Evolutionary conservation across 2,113 vertebrate genomes (phyloP).

Genomic region (Meleagris gallopavo): DNA sequence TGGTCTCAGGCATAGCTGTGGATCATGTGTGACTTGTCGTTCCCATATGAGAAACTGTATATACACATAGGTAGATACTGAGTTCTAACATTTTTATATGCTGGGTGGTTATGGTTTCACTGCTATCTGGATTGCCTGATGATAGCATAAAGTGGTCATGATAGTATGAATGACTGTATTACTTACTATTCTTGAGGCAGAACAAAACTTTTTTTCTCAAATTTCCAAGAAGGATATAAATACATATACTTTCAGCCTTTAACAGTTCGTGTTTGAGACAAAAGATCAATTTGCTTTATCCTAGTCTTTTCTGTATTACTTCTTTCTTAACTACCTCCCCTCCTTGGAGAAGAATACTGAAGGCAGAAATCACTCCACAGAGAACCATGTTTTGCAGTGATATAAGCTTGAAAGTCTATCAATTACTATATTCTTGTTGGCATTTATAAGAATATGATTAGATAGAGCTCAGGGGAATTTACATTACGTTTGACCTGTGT

Average conservation of each 20-base stretch:
- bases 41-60: not conserved
- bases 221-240: not conserved
- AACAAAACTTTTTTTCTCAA: not conserved
- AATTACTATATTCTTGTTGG: not conserved
- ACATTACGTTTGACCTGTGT: not conserved
- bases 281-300: not conserved
- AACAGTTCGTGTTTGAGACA: not conserved
- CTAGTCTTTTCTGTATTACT: not conserved
- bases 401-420: not conserved
- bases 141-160: not conserved
- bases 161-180: not conserved
- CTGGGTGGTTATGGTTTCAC: not conserved
- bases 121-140: not conserved
- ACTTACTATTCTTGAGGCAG: not conserved
- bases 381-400: not conserved
- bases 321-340: not conserved
- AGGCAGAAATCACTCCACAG: not conserved
- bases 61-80: fast-evolving
- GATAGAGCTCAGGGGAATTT: not conserved
- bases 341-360: not conserved
- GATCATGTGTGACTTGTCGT: not conserved
- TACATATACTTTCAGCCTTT: not conserved
- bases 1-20: not conserved
- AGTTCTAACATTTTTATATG: not conserved
- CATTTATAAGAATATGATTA: not conserved